These are phyloP conservation scores for Drosophila subquinaria DNA, from an alignment of 2,888 invertebrate species.

Conservation along the genomic window DNA sequence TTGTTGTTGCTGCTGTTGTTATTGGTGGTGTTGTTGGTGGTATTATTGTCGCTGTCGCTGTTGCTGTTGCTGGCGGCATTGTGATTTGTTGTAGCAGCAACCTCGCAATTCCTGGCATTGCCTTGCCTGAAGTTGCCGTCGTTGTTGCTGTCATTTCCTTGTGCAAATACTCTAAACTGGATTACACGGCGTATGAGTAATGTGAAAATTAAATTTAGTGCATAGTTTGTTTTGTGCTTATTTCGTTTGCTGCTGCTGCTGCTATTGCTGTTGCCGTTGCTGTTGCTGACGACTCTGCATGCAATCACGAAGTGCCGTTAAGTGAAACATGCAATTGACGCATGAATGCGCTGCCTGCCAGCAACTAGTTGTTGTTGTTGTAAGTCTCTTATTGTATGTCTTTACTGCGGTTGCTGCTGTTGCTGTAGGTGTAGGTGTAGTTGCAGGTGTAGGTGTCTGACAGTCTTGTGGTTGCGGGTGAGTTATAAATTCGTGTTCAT, in stretches of 20 bases:
- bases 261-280: constrained; percentile 3
- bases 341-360: constrained; percentile 71
- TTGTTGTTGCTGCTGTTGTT: constrained; percentile 32
- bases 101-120: constrained; percentile 57
- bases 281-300: constrained; percentile 57
- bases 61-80: constrained; percentile 35
- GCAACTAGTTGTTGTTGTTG: constrained; percentile 52
- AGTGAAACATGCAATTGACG: constrained; percentile 82
- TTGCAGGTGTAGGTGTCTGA: constrained; percentile 52
- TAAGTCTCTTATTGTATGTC: constrained; percentile 26
- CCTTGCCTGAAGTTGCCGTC: constrained; percentile 33
- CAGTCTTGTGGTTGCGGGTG: constrained; percentile 66
- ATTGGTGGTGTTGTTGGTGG: constrained; percentile 21
- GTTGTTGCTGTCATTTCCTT: constrained; percentile 81
- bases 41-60: constrained; percentile 39
- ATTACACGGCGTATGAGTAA: constrained; percentile 83
- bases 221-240: constrained; percentile 76
- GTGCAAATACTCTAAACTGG: constrained; percentile 83
- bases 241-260: constrained; percentile 53
- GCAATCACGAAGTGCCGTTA: constrained; percentile 80
- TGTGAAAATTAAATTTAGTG: constrained; percentile 82
- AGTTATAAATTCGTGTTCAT: constrained; percentile 75
- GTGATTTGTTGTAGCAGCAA: constrained; percentile 74
- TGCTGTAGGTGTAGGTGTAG: no score
- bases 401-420: constrained; percentile 22